Evolutionary conservation across 2,113 vertebrate genomes (phyloP).

Genomic region (Puntigrus tetrazona): DNA sequence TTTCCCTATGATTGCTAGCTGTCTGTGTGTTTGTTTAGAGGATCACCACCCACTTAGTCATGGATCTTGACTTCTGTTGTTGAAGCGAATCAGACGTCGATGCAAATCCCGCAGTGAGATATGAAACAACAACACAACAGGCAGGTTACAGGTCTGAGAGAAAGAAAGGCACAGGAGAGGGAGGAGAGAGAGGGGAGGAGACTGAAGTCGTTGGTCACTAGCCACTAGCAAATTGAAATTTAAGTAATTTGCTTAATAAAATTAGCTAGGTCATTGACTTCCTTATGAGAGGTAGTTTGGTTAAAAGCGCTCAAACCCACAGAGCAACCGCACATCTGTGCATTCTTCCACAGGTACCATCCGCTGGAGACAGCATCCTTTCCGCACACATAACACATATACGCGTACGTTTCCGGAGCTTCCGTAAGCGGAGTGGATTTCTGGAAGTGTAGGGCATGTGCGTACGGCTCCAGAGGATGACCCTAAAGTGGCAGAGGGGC

Average conservation of each 20-base stretch:
- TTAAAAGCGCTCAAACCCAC: conserved; percentile 57
- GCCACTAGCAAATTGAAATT: conserved; percentile 68
- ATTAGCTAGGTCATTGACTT: conserved; percentile 70
- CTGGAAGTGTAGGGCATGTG: conserved; percentile 51
- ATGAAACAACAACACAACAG: conserved; percentile 28
- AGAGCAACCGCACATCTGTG: conserved; percentile 2
- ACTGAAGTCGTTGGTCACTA: conserved; percentile 65
- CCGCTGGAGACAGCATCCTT: conserved; percentile 10
- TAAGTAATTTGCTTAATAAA: conserved; percentile 78
- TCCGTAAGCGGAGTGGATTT: conserved; percentile 27
- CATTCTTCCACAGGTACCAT: neutral
- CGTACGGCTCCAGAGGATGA: conserved; percentile 55
- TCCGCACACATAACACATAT: conserved; percentile 42
- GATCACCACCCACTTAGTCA: conserved; percentile 42
- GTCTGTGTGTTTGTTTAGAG: conserved; percentile 26
- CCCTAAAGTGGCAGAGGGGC: conserved; percentile 57
- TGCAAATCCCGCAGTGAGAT: conserved; percentile 41
- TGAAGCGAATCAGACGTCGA: conserved; percentile 29
- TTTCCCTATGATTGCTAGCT: conserved; percentile 34
- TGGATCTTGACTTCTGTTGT: conserved; percentile 27
- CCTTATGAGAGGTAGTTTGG: conserved; percentile 61
- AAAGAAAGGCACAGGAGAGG: neutral
- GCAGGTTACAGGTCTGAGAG: conserved; percentile 31
- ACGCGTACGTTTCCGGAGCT: neutral
- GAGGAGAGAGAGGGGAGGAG: conserved; percentile 33